Evolutionary conservation across 1,140 invertebrate species (phyloP), one percentile per base, ranked within the genome.

Genomic region (Tetragnatha versicolor): DNA sequence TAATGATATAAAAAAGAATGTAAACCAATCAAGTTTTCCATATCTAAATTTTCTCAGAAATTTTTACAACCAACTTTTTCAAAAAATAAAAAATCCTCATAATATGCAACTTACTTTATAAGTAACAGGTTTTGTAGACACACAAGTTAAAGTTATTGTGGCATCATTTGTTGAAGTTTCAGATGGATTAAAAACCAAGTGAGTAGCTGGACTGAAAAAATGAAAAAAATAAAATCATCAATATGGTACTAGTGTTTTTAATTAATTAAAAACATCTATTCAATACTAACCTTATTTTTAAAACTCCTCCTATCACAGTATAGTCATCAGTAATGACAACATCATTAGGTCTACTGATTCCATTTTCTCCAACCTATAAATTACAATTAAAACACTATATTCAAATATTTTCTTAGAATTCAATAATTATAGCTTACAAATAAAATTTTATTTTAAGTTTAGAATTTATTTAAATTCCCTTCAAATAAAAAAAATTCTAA

Each of bases 281-380:
- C 31, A 22, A 31, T 35, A 49, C 45, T 25, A 45, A 69, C 76
- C 53, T 53, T 14, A 79, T 79, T 79, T 79, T 79, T 5, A 79
- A 20, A 7, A 79, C 58, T 22, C 65, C 76, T 17, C 63, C 76
- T 45, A 69, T 60, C 10, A 79, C 65, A 4, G 63, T 68, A 60
- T 79, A 79, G 20, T 79, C 76, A 69, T 79, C 76, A 25, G 76
- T 79, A 33, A 79, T 79, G 35, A 79, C 27, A 33, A 79, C 65
- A 3, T 79, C 49, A 27, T 58, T 45, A 17, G 72, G 58, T 60
- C 27, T 77, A 25, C 5, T 17, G 10, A 51, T 14, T 17, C 73
- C 73, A 77, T 66, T 66, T 53, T 61, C 60, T 27, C 7, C 20
- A 6, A 65, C 20, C 61, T 65, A 14, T n/a, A 42, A 65, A 65